These are phyloP conservation scores for Chionoecetes opilio DNA, from an alignment of 1,140 invertebrate genomes.

Conservation along the genomic window DNA sequence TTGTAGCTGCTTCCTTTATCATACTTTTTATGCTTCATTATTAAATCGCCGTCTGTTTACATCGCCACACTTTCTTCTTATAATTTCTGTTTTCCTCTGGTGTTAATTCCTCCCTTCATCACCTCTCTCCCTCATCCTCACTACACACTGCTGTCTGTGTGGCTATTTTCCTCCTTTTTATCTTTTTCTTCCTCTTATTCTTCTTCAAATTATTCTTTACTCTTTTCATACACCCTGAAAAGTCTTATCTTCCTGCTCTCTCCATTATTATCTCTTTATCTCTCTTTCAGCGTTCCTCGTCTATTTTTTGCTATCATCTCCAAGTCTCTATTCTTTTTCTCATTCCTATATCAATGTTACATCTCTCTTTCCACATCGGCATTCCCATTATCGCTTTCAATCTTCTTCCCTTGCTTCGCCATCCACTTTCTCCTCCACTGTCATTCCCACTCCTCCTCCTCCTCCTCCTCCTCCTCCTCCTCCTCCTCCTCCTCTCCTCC, in stretches of 20 bases:
- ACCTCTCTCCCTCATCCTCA: neutral
- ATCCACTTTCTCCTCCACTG: neutral
- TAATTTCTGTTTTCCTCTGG: neutral
- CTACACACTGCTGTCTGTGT: too few species aligned
- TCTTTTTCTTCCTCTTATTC: too few species aligned
- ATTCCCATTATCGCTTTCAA: neutral
- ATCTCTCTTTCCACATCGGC: neutral
- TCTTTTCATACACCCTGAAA: too few species aligned
- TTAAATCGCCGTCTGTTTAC: neutral
- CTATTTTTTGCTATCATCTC: neutral
- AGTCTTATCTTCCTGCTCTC: neutral
- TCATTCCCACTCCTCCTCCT: neutral
- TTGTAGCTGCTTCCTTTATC: neutral
- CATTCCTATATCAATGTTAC: neutral
- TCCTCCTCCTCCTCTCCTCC: neutral
- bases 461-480: neutral
- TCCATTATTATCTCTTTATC: neutral
- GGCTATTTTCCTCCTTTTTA: too few species aligned
- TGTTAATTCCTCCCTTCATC: slow-evolving; percentile 1
- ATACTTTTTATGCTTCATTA: neutral
- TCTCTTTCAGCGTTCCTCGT: neutral
- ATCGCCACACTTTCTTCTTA: neutral
- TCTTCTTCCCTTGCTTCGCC: neutral
- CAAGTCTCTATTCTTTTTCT: neutral
- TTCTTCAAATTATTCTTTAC: too few species aligned